These are phyloP conservation scores for Spea hammondii DNA, from an alignment of 2,797 vertebrate genomes.

Conservation along the genomic window DNA sequence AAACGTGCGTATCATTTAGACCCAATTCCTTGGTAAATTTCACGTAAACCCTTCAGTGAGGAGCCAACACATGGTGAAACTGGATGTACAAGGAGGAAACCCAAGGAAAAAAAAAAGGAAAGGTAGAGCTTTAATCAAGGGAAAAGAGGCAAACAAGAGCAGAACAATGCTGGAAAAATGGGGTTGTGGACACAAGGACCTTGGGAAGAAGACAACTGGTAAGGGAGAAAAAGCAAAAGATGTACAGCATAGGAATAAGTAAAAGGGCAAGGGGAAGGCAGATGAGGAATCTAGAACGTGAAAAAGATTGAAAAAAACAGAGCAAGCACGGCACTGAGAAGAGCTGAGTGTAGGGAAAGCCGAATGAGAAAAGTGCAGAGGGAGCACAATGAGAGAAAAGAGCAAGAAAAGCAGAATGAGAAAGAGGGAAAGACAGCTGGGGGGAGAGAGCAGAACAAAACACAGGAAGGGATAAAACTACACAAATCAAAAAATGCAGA, in stretches of 20 bases:
- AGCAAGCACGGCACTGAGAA: conserved; percentile 29
- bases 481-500: conserved; percentile 30
- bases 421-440: conserved; percentile 17
- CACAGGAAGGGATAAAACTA: conserved; percentile 26
- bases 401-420: conserved; percentile 49
- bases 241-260: background rate
- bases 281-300: conserved; percentile 6
- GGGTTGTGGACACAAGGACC: background rate
- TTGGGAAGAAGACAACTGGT: background rate
- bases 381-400: conserved; percentile 46
- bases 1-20: too few relatives aligned
- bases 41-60: background rate
- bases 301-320: conserved; percentile 2
- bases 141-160: background rate
- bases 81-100: background rate
- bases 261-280: background rate
- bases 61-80: background rate
- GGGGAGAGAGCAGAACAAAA: conserved; percentile 27
- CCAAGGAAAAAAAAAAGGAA: background rate
- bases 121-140: background rate
- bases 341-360: conserved; percentile 46
- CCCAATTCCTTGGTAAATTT: too few relatives aligned
- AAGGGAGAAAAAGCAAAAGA: background rate
- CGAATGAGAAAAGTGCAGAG: conserved; percentile 47
- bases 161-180: background rate